Conservation (phyloP, 1,140 invertebrate species). For the Parapsyche elsis region DNA sequence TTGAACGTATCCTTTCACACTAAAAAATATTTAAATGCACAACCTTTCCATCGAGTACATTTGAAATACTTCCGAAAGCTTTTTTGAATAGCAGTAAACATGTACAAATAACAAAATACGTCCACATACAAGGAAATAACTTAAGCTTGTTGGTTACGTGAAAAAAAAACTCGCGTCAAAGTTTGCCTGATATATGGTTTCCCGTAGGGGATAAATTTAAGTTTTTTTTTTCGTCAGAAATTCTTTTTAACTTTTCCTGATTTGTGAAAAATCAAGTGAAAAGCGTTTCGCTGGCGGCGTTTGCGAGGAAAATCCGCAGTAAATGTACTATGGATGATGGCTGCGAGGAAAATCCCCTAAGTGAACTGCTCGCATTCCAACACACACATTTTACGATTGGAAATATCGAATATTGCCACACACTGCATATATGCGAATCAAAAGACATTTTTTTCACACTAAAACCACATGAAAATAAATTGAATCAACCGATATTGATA, state of each 20-base stretch:
- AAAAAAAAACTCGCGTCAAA: conserved; percentile 19
- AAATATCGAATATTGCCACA: conserved; percentile 14
- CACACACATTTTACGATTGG: background rate
- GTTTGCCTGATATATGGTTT: conserved; percentile 13
- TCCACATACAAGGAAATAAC: background rate
- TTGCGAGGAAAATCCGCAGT: conserved; percentile 18
- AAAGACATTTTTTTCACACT: too few species aligned
- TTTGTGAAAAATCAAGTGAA: conserved; percentile 38
- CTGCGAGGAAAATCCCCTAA: conserved; percentile 22
- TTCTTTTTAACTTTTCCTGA: conserved; percentile 33
- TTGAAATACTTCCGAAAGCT: too few species aligned
- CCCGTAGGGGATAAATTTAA: conserved; percentile 25
- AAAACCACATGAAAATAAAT: too few species aligned
- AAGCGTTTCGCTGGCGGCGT: conserved; percentile 29
- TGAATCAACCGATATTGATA: too few species aligned
- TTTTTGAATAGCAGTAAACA: background rate
- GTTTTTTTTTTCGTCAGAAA: conserved; percentile 14
- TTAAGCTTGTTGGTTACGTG: background rate
- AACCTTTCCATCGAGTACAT: too few species aligned
- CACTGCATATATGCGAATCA: background rate
- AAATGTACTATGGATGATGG: background rate
- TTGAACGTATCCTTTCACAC: background rate
- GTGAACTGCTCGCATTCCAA: conserved; percentile 1
- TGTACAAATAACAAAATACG: background rate
- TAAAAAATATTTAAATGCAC: too few species aligned